Base-by-base conservation (phyloP, 2,113 vertebrate genomes). In the Aplodontia rufa region DNA sequence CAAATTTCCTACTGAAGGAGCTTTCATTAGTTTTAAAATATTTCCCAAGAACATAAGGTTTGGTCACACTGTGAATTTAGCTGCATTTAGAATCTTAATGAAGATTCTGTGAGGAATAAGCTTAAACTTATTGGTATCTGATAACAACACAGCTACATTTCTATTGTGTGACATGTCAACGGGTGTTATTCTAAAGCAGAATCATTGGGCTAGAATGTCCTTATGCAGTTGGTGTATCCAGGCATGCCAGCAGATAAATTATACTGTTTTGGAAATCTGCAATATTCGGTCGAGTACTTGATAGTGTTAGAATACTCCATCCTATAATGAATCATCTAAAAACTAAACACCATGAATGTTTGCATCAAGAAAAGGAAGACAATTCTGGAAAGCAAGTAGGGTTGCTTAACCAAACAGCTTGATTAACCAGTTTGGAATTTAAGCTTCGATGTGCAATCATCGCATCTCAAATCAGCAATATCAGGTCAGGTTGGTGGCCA, bases 11-110 rank as follows among this genome's bases (percentile, higher is more conserved):
- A 68, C 40, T 26, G 64, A 74, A 87, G 28, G 26, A 82, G 62
- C 5, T 76, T 92, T 19, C 22, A 66, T 80, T 45, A 37, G 14
- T 60, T 93, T 91, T 49, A 83, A 90, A 66, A 17, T 83, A 81
- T 87, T 86, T 75, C 51, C 75, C 47, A 87, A 74, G 37, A 84
- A 93, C 68, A 32, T 81, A 90, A 80, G 40, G n/a, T 92, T 91
- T 68, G 60, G 47, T 91, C 62, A n/a, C 40, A 66, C 16, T 17
- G n/a, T 78, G 74, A 53, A 64, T 75, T 83, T 53, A 47, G 37
- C 42, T 60, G 51, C 82, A 62, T 95, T 75, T 49, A 0, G 87
- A 32, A 78, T 85, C 64, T 91, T 87, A 75, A 35, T 80, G 55
- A 85, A 79, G 11, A 26, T 86, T 22, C 37, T 76, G 26, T 64